Base-by-base conservation (phyloP, 2,113 vertebrate species). In the Calidris pugnax region DNA sequence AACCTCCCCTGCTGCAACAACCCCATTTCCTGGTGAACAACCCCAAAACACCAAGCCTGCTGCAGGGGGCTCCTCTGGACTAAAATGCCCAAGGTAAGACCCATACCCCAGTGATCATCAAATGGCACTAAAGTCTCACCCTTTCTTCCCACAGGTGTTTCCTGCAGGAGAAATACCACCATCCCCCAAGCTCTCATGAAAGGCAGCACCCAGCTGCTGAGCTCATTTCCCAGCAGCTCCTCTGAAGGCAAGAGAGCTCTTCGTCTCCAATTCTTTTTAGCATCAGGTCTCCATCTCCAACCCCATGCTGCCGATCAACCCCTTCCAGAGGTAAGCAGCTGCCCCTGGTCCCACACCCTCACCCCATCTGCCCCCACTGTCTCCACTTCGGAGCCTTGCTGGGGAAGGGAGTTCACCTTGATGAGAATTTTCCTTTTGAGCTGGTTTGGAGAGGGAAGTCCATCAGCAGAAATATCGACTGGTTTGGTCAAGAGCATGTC, bases 351-450 rank as follows among this genome's bases (percentile, higher is more conserved):
- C 56, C 73, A 68, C 28, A 74, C 14, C 26, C 22, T 26, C 50
- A 27, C 12, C 27, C 67, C 67, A 22, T 4, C 41, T 67, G 37
- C 32, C 35, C 50, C 59, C 14, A 1, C 12, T 67, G 15, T 41
- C 62, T 76, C 73, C 59, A 35, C 11, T 80, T 5, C 28, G 30
- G 18, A 73, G 28, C 20, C 6, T 22, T 22, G 30, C 68, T 73
- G 33, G 22, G 27, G 50, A 90, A 32, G 12, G 17, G 24, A 51
- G 33, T 43, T 93, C 67, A 99, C 99, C 99, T 99, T 99, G 95
- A 99, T 99, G 51, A 99, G 99, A 92, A 99, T 99, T 98, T 99
- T 99, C 84, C 98, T 98, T 97, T 99, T 99, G 51, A 99, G 99
- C 97, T 99, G 99, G 98, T 98, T 99, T 87, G 99, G 99, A 8